phyloP scores from a whole-genome alignment of 2,888 invertebrate genomes.

The Diarsia dahlii region DNA sequence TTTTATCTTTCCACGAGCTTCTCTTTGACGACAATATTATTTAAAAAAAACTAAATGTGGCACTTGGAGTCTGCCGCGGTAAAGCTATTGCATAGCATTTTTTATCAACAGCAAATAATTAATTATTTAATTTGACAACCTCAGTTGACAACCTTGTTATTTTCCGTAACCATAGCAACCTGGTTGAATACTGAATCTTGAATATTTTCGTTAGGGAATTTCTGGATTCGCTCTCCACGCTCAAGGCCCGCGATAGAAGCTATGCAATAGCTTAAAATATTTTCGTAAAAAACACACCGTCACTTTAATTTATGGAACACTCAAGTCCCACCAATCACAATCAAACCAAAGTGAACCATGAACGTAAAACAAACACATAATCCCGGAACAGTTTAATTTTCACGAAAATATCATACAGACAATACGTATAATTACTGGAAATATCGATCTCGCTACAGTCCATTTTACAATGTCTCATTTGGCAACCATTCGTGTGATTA shows the following conservation, averaged over 20 bases:
- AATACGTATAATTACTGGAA: slow-evolving; percentile 23
- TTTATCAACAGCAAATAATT: no score
- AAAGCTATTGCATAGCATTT: no score
- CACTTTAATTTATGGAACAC: not conserved
- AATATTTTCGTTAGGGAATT: no score
- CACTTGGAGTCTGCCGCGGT: no score
- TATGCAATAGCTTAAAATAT: no score
- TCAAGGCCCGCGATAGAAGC: no score
- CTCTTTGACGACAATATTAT: not conserved
- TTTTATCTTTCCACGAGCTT: not conserved
- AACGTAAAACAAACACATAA: slow-evolving; percentile 2
- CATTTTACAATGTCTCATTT: slow-evolving; percentile 8
- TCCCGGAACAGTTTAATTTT: slow-evolving; percentile 21
- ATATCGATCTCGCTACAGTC: slow-evolving; percentile 6
- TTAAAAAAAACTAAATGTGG: no score
- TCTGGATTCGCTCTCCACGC: no score
- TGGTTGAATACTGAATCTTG: no score
- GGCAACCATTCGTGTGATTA: not conserved
- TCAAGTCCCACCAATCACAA: not conserved
- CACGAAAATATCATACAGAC: slow-evolving; percentile 1
- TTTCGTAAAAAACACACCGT: not conserved
- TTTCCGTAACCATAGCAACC: no score
- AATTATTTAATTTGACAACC: no score
- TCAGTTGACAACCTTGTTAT: no score
- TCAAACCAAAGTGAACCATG: slow-evolving; percentile 1